These are phyloP conservation scores for Cercopithecus mona DNA, from an alignment of 2,113 vertebrate genomes.

Conservation along the genomic window DNA sequence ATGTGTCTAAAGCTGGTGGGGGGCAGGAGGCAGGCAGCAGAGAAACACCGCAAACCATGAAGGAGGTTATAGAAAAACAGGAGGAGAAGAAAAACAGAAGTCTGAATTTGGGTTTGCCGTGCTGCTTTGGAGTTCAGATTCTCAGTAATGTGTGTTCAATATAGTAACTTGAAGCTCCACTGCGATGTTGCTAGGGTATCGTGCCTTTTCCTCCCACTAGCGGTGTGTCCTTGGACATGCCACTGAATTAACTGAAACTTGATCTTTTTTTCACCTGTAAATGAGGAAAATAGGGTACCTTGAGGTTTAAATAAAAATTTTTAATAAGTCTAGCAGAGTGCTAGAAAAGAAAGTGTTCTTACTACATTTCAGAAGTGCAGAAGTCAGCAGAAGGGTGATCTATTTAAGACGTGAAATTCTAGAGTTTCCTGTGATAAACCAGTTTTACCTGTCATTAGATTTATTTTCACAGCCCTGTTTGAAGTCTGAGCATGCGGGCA, in stretches of 20 bases:
- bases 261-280: neutral
- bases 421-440: neutral
- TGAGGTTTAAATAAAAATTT: neutral
- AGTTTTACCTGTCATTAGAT: neutral
- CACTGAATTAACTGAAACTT: neutral
- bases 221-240: fast-evolving
- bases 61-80: fast-evolving
- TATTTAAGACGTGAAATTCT: neutral
- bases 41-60: fast-evolving
- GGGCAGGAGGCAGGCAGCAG: neutral
- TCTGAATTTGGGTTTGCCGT: neutral
- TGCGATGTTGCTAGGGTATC: fast-evolving
- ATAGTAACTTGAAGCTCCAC: fast-evolving
- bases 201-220: neutral
- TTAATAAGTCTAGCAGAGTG: neutral
- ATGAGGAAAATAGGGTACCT: neutral
- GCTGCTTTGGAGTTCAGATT: neutral
- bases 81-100: no score
- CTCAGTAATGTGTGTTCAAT: neutral
- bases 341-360: neutral
- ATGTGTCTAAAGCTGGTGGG: no score
- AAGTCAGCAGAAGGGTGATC: neutral
- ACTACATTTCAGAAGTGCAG: neutral
- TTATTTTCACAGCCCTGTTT: neutral
- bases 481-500: fast-evolving